These are phyloP conservation scores for Rattus norvegicus DNA, from an alignment of 2,113 vertebrate species.

Conservation along the genomic window GRCr8 NC_086026.1:122602501-122603000, in stretches of 20 bases:
- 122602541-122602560: not conserved
- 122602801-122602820: constrained; percentile 42
- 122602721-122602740: constrained; percentile 24
- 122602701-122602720: not conserved
- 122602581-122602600: not conserved
- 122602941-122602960: constrained; percentile 14
- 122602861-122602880: constrained; percentile 35
- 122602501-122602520: not conserved
- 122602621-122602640: constrained; percentile 36
- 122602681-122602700: not conserved
- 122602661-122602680: not conserved
- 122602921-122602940: not conserved
- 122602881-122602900: not conserved
- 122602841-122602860: constrained; percentile 38
- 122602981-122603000: not conserved
- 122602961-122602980: not conserved
- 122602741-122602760: not conserved
- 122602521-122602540: not conserved
- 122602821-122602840: constrained; percentile 35
- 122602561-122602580: too few relatives aligned
- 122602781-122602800: constrained; percentile 24
- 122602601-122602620: not conserved
- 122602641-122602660: not conserved
- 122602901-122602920: not conserved
- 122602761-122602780: not conserved